Evolutionary conservation across 2,113 vertebrate species (phyloP), one percentile per base, ranked within the genome.

Genomic region (Trogon melanurus): DNA sequence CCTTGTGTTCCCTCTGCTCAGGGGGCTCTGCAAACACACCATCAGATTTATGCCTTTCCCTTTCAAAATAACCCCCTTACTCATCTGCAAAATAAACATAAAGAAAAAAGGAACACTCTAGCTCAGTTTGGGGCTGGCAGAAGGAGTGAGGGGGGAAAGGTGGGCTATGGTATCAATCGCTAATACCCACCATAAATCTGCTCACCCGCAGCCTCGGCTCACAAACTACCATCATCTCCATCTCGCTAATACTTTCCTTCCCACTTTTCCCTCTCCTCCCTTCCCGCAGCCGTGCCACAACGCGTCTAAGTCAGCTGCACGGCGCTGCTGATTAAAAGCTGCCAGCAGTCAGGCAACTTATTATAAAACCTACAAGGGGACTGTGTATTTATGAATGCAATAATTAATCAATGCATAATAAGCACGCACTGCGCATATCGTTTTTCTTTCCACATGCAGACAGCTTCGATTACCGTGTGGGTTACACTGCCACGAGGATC

Each of bases 81-180:
- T 80, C 1, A 1, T 76, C 92, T 64, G 45, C 48, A 81, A 87
- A 89, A 89, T 85, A 80, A 90, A 53, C 41, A 17, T 11, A 29
- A 2, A 61, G 57, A 89, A 89, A 16, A 88, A 86, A 86, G 48
- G 53, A 94, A 79, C 56, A 34, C 1, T 5, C 62, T 62, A 66
- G 57, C 20, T 58, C 41, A 10, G 3, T 34, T 47, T n/a, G 44
- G 26, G 6, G 26, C 25, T 11, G 12, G 15, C 16, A 16, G 45
- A 18, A 47, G 5, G 3, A 19, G 6, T 41, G 2, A 16, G 10
- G 3, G 5, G 16, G 14, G 6, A 6, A 1, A 0, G 0, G 1
- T 25, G 20, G 18, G 14, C 51, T 73, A 12, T 36, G 50, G 13
- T 32, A 71, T 34, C 45, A 78, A 7, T 67, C 2, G 3, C 30